A percentile compares a stretch with the other conserved stretches of the same genome.
Conservation (phyloP, 2,888 invertebrate species). For the Chrysopilus asiliformis region DNA sequence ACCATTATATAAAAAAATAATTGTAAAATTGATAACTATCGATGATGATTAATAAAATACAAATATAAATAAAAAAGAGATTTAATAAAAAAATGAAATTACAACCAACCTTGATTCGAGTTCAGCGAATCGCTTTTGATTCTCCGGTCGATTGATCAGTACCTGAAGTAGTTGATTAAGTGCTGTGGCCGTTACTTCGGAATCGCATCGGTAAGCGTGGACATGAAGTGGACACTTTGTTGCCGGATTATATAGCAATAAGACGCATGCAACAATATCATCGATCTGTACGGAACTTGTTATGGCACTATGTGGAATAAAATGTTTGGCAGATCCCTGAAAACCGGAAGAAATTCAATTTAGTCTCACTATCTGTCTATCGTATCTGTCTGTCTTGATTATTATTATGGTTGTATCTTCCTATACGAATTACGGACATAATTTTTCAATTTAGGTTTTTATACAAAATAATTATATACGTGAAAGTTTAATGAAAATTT, state of each 20-base stretch:
- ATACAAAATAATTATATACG: no score
- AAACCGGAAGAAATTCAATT: no score
- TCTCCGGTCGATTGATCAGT: conserved; percentile 68
- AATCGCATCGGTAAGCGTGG: conserved; percentile 90
- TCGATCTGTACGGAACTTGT: conserved; percentile 82
- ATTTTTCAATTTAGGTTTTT: no score
- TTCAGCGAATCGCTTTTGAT: conserved; percentile 72
- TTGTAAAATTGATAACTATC: no score
- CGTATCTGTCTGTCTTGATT: no score
- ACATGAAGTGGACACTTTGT: conserved; percentile 91
- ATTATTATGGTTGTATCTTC: no score
- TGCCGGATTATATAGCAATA: conserved; percentile 85
- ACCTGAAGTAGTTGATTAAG: conserved; percentile 74
- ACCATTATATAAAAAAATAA: no score
- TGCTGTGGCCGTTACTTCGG: conserved; percentile 80
- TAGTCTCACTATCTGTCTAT: no score
- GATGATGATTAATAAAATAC: no score
- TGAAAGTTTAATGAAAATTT: no score
- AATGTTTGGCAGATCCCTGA: conserved; percentile 66
- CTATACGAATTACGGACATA: no score
- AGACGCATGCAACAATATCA: conserved; percentile 86
- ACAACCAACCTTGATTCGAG: conserved; percentile 49
- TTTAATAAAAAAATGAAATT: conserved; percentile 30
- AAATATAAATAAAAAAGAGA: background rate
- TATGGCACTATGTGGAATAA: conserved; percentile 86